Conservation (phyloP, 2,888 invertebrate species). For the Drosophila melanosoma region DNA sequence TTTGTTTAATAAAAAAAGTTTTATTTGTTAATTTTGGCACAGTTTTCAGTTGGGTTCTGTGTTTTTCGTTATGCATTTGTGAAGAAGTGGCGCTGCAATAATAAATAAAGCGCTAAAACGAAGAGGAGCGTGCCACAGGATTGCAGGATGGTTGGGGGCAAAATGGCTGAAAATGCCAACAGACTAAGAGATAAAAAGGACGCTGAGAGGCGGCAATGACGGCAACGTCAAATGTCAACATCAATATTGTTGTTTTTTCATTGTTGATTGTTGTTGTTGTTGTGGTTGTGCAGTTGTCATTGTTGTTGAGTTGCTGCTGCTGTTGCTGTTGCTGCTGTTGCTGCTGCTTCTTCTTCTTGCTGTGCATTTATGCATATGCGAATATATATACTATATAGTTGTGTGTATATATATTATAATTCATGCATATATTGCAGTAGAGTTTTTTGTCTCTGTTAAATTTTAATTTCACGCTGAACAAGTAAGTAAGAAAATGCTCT, state of each 20-base stretch:
- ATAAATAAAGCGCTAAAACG: slow-evolving; percentile 67
- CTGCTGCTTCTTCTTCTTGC: slow-evolving; percentile 41
- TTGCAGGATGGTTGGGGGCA: slow-evolving; percentile 4
- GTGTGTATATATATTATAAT: slow-evolving; percentile 39
- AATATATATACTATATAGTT: slow-evolving; percentile 19
- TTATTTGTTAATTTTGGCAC: slow-evolving; percentile 76
- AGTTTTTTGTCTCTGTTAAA: slow-evolving; percentile 74
- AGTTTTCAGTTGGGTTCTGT: slow-evolving; percentile 53
- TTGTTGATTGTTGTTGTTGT: slow-evolving; percentile 50
- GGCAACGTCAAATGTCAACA: slow-evolving; percentile 80
- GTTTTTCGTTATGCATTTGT: slow-evolving; percentile 50
- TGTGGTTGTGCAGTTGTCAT: slow-evolving; percentile 33
- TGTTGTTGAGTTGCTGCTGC: slow-evolving; percentile 33
- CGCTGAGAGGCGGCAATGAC: slow-evolving; percentile 46
- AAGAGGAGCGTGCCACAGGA: slow-evolving; percentile 1
- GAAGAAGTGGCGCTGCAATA: slow-evolving; percentile 64
- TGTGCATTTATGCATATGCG: slow-evolving; percentile 67
- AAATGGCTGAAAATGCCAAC: slow-evolving; percentile 53
- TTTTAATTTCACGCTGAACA: slow-evolving; percentile 83
- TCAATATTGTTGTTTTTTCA: slow-evolving; percentile 56
- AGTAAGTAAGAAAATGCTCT: slow-evolving; percentile 44
- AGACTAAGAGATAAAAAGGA: slow-evolving; percentile 51
- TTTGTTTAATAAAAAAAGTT: slow-evolving; percentile 75
- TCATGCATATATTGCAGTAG: slow-evolving; percentile 40
- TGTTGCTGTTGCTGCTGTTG: slow-evolving; percentile 34